Conservation (phyloP, 2,797 vertebrate genomes). For the Dicrostonyx torquatus region DNA sequence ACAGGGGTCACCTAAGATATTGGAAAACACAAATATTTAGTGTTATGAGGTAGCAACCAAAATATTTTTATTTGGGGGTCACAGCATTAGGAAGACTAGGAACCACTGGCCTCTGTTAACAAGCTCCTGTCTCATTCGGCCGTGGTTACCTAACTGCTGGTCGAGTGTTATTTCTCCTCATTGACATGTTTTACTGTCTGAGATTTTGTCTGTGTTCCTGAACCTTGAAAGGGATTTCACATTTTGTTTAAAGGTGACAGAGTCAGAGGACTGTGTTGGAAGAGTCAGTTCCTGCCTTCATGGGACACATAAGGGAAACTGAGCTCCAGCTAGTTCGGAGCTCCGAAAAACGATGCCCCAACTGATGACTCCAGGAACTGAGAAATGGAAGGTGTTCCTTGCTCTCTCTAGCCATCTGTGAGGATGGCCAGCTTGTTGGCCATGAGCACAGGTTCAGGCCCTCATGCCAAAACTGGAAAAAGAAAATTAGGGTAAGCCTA, state of each 20-base stretch:
- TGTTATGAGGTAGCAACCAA: not conserved
- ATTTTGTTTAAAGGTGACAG: constrained; percentile 1
- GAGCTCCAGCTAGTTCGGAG: not conserved
- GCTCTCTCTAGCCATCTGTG: not conserved
- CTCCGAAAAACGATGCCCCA: not conserved
- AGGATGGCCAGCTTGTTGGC: not conserved
- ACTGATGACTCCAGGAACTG: not conserved
- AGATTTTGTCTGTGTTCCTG: not conserved
- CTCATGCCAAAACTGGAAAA: constrained; percentile 13
- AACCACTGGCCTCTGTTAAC: not conserved
- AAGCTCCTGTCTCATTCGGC: not conserved
- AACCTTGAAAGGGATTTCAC: not conserved
- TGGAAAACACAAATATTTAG: not conserved
- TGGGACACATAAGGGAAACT: not conserved
- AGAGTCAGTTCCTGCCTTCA: not conserved
- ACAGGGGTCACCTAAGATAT: not conserved
- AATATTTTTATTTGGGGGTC: not conserved
- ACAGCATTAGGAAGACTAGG: not conserved
- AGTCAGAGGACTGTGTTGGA: not conserved
- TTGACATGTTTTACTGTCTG: constrained; percentile 3
- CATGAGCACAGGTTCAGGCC: not conserved
- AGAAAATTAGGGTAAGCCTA: constrained; percentile 53
- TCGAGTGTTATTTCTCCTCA: not conserved
- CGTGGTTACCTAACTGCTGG: not conserved
- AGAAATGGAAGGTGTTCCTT: not conserved